These are phyloP conservation scores for Mus pahari DNA, from an alignment of 2,113 vertebrate species.

Conservation along the genomic window DNA sequence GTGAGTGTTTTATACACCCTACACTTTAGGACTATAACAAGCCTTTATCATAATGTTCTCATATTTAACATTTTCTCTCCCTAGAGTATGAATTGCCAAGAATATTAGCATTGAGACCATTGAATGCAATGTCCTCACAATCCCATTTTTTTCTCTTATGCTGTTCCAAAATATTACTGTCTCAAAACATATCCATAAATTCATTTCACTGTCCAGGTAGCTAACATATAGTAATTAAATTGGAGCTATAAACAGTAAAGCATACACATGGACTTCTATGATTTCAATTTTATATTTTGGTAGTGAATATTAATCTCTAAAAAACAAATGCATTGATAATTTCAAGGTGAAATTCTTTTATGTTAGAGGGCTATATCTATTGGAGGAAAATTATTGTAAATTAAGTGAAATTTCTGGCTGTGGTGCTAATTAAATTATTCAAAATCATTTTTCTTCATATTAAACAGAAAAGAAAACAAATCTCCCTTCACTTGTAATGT, in stretches of 20 bases:
- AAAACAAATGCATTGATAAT: constrained; percentile 72
- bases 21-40: constrained; percentile 71
- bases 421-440: constrained; percentile 55
- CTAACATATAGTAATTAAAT: constrained; percentile 75
- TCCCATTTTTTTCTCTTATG: constrained; percentile 57
- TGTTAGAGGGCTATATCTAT: not conserved
- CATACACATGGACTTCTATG: constrained; percentile 30
- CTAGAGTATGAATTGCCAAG: constrained; percentile 69
- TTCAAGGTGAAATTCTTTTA: constrained; percentile 52
- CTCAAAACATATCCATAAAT: constrained; percentile 71
- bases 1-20: constrained; percentile 76
- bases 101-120: constrained; percentile 59
- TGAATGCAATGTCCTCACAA: constrained; percentile 15
- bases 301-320: constrained; percentile 65
- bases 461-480: not conserved
- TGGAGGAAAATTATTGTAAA: constrained; percentile 51
- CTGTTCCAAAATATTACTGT: constrained; percentile 69
- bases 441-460: constrained; percentile 52
- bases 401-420: constrained; percentile 67
- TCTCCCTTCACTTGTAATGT: constrained; percentile 44
- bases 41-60: constrained; percentile 69
- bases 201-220: constrained; percentile 67
- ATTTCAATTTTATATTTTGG: constrained; percentile 72
- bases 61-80: constrained; percentile 70
- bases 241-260: constrained; percentile 40